Evolutionary conservation across 2,797 vertebrate genomes (phyloP).

Genomic region (Thamnophis elegans): DNA sequence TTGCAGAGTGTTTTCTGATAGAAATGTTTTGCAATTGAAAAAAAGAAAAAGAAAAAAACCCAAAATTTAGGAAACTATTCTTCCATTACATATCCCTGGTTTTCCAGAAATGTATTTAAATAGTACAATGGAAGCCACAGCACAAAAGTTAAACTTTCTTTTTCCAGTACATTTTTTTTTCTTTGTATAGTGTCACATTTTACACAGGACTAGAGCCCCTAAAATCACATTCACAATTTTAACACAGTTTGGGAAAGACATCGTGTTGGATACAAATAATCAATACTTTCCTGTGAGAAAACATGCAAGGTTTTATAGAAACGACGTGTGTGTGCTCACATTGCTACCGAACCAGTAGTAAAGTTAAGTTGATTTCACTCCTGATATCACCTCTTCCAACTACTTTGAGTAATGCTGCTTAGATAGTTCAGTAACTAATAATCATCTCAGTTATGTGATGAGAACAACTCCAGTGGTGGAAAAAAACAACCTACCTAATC

Average conservation of each 20-base stretch:
- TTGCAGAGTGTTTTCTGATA: background rate
- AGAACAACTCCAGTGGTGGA: background rate
- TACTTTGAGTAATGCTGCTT: background rate
- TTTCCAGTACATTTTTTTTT: background rate
- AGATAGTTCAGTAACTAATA: background rate
- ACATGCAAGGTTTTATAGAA: background rate
- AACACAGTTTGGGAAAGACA: background rate
- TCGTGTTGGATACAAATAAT: background rate
- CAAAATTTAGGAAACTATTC: background rate
- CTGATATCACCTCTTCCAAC: background rate
- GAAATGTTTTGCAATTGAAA: background rate
- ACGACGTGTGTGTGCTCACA: no score
- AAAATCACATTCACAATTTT: background rate
- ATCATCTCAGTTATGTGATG: background rate
- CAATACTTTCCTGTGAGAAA: background rate
- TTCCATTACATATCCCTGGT: background rate
- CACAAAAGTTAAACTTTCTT: background rate
- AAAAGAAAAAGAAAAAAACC: background rate
- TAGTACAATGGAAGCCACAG: background rate
- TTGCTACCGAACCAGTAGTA: no score
- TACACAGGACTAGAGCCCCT: background rate
- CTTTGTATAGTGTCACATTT: background rate
- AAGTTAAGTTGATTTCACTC: no score
- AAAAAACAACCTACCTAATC: background rate
- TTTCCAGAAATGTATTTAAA: background rate